These are phyloP conservation scores for Trinectes maculatus DNA, from an alignment of 2,113 vertebrate genomes.

Conservation along the genomic window DNA sequence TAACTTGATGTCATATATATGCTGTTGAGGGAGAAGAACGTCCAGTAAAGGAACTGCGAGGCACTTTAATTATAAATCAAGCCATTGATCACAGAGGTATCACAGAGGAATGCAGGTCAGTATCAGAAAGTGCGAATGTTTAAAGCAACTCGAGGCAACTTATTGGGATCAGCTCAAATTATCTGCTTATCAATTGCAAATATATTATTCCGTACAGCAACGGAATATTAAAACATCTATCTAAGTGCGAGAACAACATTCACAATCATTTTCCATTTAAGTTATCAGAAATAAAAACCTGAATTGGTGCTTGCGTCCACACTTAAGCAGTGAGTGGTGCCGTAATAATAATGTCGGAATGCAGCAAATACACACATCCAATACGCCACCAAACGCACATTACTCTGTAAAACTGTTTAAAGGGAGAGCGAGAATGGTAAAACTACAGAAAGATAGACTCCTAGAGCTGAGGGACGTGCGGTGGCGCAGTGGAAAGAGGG, in stretches of 20 bases:
- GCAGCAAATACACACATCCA: slow-evolving; percentile 5
- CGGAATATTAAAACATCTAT: background rate
- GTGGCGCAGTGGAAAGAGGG: slow-evolving; percentile 47
- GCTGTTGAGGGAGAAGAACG: slow-evolving; percentile 12
- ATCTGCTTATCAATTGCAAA: slow-evolving; percentile 2
- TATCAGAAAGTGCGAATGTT: slow-evolving; percentile 7
- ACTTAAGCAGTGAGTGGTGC: background rate
- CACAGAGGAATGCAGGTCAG: slow-evolving; percentile 1
- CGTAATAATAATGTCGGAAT: background rate
- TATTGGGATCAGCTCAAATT: background rate
- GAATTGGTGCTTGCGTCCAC: background rate
- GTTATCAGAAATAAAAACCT: slow-evolving; percentile 1
- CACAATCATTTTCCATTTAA: too few relatives aligned
- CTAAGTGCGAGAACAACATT: too few relatives aligned
- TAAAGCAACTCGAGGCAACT: background rate
- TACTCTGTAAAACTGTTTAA: slow-evolving; percentile 11
- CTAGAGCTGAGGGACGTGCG: slow-evolving; percentile 52
- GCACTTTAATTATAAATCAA: slow-evolving; percentile 10
- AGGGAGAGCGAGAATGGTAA: slow-evolving; percentile 15
- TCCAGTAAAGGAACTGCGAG: slow-evolving; percentile 15
- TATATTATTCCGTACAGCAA: background rate
- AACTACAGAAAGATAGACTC: slow-evolving; percentile 51
- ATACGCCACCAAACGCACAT: slow-evolving; percentile 28
- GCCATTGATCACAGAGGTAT: slow-evolving; percentile 12
- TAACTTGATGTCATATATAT: slow-evolving; percentile 19